Evolutionary conservation across 2,113 vertebrate genomes (phyloP).

Genomic region (Butastur rufipennis): DNA sequence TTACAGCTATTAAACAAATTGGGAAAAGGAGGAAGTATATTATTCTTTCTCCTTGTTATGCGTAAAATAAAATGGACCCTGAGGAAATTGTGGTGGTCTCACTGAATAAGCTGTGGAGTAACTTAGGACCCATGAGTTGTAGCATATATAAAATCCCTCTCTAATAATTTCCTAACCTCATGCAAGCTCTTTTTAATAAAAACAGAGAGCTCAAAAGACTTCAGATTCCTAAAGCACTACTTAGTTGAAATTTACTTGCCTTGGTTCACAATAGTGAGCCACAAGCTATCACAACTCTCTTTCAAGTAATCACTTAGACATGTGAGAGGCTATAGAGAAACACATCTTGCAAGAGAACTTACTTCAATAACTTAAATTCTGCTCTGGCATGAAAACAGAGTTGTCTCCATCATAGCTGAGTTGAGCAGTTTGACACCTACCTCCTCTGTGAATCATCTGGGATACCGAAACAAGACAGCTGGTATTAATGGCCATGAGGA

Average conservation of each 20-base stretch:
- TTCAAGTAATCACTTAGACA: neutral
- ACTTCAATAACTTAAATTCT: neutral
- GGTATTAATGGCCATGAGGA: neutral
- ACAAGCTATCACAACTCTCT: neutral
- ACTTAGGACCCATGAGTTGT: neutral
- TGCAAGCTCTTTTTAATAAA: neutral
- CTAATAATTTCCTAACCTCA: neutral
- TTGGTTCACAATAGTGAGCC: neutral
- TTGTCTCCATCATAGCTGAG: neutral
- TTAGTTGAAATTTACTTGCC: neutral
- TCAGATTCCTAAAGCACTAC: neutral
- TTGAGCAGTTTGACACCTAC: neutral
- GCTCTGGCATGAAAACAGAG: neutral
- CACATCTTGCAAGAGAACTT: neutral
- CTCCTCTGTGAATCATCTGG: neutral
- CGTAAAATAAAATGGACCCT: neutral
- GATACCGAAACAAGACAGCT: neutral
- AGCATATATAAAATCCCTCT: neutral
- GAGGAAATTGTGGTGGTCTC: neutral
- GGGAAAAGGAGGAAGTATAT: neutral
- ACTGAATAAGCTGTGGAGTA: neutral
- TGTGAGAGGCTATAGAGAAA: neutral
- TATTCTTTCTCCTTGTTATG: neutral
- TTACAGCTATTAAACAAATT: conserved; percentile 14
- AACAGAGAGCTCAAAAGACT: neutral